Base-by-base conservation (phyloP, 2,888 invertebrate species). In the Eristalis pertinax region DNA sequence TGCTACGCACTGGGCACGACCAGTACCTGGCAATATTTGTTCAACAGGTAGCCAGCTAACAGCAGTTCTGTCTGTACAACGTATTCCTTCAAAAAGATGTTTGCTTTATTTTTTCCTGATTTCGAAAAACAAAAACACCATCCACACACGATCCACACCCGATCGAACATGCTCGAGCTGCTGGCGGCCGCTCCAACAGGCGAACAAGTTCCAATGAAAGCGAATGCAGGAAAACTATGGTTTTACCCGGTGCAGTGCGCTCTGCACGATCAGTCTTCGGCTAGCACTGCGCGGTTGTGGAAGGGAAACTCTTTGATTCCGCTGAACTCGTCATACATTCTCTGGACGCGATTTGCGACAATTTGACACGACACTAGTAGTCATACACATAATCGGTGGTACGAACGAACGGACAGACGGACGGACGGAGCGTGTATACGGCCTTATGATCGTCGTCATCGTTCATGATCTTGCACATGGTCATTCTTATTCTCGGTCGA, bases 381-480 rank as follows among this genome's bases (percentile, higher is more conserved):
- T 8, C 2, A 11, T 35, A 38, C 65, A 70, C 56, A 70, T 35
- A 72, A 78, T 86, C 63, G 35, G 63, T 77, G 60, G 70, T 65
- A 19, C 19, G 43, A 32, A 26, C 26, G 32, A n/a, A n/a, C n/a
- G n/a, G n/a, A n/a, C n/a, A n/a, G n/a, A n/a, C 5, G 32, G 1
- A 32, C 32, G 32, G 8, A 72, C 15, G 43, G 29, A 75, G 38
- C 75, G 80, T 56, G 64, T 67, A n/a, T 69, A 65, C 29, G 60
- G 19, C 62, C 65, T 70, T 86, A 79, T 84, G 88, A 84, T 84
- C 77, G 76, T 69, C 84, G n/a, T 80, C 80, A n/a, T n/a, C 88
- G 84, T 88, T 84, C 88, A 84, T 88, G 88, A 88, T 88, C 88
- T 88, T 88, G 88, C 87, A 83, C 83, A 87, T 84, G 87, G 79